phyloP scores from a whole-genome alignment of 2,888 invertebrate genomes.

The Acrobasis repandana region DNA sequence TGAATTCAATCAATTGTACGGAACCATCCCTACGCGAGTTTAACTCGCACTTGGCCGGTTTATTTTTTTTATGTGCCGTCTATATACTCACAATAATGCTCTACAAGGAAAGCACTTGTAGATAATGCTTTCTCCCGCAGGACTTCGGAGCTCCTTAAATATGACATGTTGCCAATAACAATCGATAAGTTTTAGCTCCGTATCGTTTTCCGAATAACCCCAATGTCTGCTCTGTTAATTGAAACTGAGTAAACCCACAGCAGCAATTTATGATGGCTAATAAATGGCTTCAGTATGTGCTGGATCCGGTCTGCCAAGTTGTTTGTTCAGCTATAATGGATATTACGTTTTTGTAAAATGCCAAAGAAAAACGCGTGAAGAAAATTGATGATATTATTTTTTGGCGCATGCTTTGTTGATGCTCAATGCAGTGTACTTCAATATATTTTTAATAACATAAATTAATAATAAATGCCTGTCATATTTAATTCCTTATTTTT shows the following conservation, averaged over 20 bases:
- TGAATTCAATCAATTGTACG: too few relatives aligned
- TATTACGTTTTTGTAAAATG: slow-evolving; percentile 26
- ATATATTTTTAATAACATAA: not conserved
- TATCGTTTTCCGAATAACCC: slow-evolving; percentile 41
- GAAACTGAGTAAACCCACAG: slow-evolving; percentile 60
- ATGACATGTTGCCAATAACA: slow-evolving; percentile 32
- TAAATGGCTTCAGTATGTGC: slow-evolving; percentile 45
- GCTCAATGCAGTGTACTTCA: not conserved
- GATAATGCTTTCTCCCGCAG: too few relatives aligned
- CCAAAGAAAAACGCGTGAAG: not conserved
- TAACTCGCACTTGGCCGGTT: too few relatives aligned
- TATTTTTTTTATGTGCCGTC: too few relatives aligned
- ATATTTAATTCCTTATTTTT: too few relatives aligned
- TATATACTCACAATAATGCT: too few relatives aligned
- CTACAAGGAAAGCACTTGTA: too few relatives aligned
- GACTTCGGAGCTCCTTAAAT: too few relatives aligned
- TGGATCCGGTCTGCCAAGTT: slow-evolving; percentile 46
- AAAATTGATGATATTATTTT: slow-evolving; percentile 12
- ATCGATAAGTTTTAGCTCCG: slow-evolving; percentile 32
- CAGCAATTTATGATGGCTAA: slow-evolving; percentile 62
- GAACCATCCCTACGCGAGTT: too few relatives aligned
- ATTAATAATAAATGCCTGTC: too few relatives aligned
- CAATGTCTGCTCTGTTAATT: slow-evolving; percentile 46
- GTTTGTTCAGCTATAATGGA: slow-evolving; percentile 50
- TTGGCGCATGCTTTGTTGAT: slow-evolving; percentile 2